Conservation (phyloP, 2,113 vertebrate genomes). For the Xiphias gladius region DNA sequence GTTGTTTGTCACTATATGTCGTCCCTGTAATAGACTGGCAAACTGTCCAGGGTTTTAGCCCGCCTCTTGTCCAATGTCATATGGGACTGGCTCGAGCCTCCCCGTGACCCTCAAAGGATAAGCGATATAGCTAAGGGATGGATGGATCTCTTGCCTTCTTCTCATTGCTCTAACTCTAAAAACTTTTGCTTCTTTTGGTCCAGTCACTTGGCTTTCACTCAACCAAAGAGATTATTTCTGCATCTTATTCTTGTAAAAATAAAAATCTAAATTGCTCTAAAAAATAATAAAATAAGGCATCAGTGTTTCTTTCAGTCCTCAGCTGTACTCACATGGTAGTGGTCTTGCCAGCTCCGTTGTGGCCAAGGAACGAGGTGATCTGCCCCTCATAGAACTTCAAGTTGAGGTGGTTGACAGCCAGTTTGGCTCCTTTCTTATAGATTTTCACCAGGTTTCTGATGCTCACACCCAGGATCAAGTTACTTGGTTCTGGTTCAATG, state of each 20-base stretch:
- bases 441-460: constrained; percentile 90
- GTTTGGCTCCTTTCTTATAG: constrained; percentile 85
- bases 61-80: no score
- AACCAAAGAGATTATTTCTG: not conserved
- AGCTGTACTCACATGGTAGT: constrained; percentile 89
- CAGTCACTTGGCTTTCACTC: no score
- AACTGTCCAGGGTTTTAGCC: no score
- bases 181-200: not conserved
- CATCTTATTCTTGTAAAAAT: not conserved
- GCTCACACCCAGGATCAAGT: constrained; percentile 85
- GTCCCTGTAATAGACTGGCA: no score
- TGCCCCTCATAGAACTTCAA: constrained; percentile 92
- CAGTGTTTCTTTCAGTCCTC: not conserved
- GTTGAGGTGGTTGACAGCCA: constrained; percentile 89
- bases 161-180: not conserved
- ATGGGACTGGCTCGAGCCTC: no score
- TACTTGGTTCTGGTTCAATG: constrained; percentile 85
- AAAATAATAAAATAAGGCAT: not conserved
- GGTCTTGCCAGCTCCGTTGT: constrained; percentile 93
- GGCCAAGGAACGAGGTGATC: constrained; percentile 93
- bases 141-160: no score
- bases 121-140: no score
- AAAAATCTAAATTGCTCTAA: not conserved
- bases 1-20: no score
- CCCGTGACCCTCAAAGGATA: no score